These are phyloP conservation scores for Frieseomelitta varia DNA, from an alignment of 1,140 invertebrate species.

Conservation along the genomic window DNA sequence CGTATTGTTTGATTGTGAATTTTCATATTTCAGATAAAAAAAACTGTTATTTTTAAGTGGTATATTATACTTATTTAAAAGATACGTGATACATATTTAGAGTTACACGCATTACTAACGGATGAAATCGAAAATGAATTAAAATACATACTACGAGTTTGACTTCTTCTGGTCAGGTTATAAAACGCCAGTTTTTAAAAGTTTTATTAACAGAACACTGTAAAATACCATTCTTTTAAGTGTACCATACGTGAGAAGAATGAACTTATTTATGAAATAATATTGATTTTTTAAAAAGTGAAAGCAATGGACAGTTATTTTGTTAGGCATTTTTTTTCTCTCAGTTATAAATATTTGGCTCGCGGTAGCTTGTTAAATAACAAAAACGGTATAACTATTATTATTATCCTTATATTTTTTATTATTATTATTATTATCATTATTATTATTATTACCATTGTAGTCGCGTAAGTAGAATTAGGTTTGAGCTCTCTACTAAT, in stretches of 20 bases:
- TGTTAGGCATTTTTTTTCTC: constrained; percentile 74
- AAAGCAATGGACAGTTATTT: constrained; percentile 73
- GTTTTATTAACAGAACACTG: constrained; percentile 39
- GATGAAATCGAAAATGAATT: constrained; percentile 32
- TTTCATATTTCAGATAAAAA: not conserved
- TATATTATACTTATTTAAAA: constrained; percentile 49
- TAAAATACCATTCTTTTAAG: constrained; percentile 51
- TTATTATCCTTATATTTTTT: constrained; percentile 56
- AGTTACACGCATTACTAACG: constrained; percentile 12
- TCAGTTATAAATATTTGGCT: constrained; percentile 59
- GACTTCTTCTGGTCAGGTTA: not conserved
- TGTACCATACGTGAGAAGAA: constrained; percentile 52
- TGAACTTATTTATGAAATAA: constrained; percentile 54
- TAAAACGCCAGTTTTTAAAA: constrained; percentile 42
- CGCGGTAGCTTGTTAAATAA: constrained; percentile 57
- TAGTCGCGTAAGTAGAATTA: constrained; percentile 61
- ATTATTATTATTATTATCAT: not conserved
- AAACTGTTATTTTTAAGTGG: not conserved
- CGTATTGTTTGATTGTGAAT: not conserved
- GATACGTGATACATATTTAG: constrained; percentile 29
- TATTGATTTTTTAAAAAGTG: constrained; percentile 42
- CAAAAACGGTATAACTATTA: constrained; percentile 52
- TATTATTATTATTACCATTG: not conserved
- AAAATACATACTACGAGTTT: constrained; percentile 9
- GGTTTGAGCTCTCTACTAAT: constrained; percentile 79